Base-by-base conservation (phyloP, 1,140 invertebrate species). In the Lordiphosa collinella region DNA sequence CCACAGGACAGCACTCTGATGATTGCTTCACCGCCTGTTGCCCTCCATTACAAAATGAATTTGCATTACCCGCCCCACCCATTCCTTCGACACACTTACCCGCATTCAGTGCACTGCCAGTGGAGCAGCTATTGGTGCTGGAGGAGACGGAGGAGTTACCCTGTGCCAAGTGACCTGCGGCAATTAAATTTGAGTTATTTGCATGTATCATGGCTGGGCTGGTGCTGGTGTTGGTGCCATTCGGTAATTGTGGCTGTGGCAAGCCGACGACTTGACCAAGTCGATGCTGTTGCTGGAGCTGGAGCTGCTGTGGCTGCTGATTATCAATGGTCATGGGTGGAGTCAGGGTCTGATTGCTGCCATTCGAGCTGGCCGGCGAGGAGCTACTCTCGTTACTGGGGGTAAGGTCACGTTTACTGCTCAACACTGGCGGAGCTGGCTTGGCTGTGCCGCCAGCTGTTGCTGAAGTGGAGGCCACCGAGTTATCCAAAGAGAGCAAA, bases 321-420 rank as follows among this genome's bases (percentile, higher is more conserved):
- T 79, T 86, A 52, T 88, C 86, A 55, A 74, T 70, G 56, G 86
- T 88, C 86, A 88, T 79, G 75, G 86, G 86, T 65, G 86, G 86
- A 40, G 86, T 88, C 14, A 88, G 71, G 4, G 86, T 88, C 41
- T 85, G 82, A 85, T 88, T 88, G 64, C 86, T 88, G 57, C 86
- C 86, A 85, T 88, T 88, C 61, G 82, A 88, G 52, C 86, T 85
- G 43, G 75, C 71, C 44, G 86, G 71, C 25, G 76, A 80, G 32
- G 65, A 75, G 58, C 70, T 84, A 12, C 67, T 71, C 16, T 62
- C 68, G 53, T 61, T 61, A 40, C 76, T 71, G 22, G 84, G 65
- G 16, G 82, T 86, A 31, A 86, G 59, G 40, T 86, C 82, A 12
- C 75, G 53, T 18, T 82, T 82, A 34, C 41, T 47, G 47, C 54